These are phyloP conservation scores for Laticauda laticaudata DNA, from an alignment of 2,113 vertebrate genomes.

Conservation along the genomic window DNA sequence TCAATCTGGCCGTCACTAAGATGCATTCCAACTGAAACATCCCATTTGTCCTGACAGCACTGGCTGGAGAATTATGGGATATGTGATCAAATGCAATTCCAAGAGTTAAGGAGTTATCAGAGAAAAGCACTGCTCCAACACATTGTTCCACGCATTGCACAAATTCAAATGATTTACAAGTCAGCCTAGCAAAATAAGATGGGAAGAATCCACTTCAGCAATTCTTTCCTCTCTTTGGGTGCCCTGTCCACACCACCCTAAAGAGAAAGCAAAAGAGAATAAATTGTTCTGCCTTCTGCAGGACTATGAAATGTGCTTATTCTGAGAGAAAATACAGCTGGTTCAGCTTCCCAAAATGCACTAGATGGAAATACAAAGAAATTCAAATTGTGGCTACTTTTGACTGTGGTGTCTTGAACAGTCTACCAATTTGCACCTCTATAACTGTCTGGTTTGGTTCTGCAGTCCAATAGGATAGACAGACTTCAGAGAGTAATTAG, in stretches of 20 bases:
- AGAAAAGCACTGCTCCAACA: background rate
- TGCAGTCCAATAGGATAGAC: too few relatives aligned
- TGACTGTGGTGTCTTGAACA: background rate
- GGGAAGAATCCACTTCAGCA: conserved; percentile 19
- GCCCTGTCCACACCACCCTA: background rate
- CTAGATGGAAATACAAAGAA: background rate
- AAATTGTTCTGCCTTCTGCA: background rate
- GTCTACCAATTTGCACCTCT: too few relatives aligned
- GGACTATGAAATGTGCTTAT: background rate
- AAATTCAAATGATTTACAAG: background rate
- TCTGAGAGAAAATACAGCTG: background rate
- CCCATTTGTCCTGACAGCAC: background rate
- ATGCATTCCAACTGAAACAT: background rate
- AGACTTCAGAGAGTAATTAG: too few relatives aligned
- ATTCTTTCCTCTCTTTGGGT: background rate
- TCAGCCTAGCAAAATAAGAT: conserved; percentile 20
- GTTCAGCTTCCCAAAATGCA: background rate
- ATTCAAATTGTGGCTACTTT: background rate
- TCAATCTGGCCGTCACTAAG: background rate
- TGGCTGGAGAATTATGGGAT: background rate
- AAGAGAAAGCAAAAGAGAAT: background rate
- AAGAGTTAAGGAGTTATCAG: background rate
- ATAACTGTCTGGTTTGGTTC: too few relatives aligned
- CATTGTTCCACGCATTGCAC: background rate
- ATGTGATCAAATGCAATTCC: background rate